Evolutionary conservation across 53 echinoderm and acorn worm genomes (phyloP).

Genomic region (Astropecten irregularis): DNA sequence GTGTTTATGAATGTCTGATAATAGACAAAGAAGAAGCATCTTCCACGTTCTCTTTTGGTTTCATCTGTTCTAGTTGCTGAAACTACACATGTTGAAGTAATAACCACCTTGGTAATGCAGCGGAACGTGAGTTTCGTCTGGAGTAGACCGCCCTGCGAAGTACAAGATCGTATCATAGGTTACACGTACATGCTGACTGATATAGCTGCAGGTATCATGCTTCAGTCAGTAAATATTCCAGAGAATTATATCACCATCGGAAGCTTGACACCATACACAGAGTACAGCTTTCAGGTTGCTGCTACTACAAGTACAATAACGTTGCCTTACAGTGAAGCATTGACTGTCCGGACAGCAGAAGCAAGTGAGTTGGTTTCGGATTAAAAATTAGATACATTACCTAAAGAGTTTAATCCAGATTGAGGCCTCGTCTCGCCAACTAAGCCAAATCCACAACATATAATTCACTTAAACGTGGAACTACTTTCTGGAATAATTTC

Average conservation of each 20-base stretch:
- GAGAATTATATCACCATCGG: not conserved
- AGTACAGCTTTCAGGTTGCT: conserved; percentile 55
- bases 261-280: conserved; percentile 34
- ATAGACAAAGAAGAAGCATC: not conserved
- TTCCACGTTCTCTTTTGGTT: too few relatives aligned
- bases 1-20: not conserved
- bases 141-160: conserved; percentile 26
- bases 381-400: too few relatives aligned
- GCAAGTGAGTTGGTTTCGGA: not conserved
- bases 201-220: not conserved
- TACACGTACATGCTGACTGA: conserved; percentile 15
- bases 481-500: too few relatives aligned
- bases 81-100: not conserved
- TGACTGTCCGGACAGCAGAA: not conserved
- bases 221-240: too few relatives aligned
- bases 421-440: too few relatives aligned
- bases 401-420: too few relatives aligned
- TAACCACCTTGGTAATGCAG: not conserved
- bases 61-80: not conserved
- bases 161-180: not conserved
- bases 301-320: not conserved
- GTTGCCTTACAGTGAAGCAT: not conserved
- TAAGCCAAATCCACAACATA: too few relatives aligned
- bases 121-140: conserved; percentile 12
- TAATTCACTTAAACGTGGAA: too few relatives aligned